Conservation (phyloP, 1,140 invertebrate species). For the Neotoxoptera formosana region DNA sequence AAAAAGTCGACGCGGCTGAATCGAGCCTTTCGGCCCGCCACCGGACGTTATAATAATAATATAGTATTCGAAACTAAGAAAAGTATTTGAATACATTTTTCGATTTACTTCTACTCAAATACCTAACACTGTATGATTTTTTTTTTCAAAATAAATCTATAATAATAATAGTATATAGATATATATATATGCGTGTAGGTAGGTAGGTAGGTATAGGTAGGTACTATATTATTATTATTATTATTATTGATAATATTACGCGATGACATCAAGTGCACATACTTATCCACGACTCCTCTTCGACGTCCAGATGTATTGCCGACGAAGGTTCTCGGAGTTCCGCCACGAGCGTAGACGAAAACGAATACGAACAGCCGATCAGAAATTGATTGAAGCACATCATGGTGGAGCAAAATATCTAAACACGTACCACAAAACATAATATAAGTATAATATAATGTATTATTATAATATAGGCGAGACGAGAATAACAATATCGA, state of each 20-base stretch:
- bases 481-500: neutral
- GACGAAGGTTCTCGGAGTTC: conserved; percentile 3
- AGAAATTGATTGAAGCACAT: neutral
- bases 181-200: no score
- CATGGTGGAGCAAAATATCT: neutral
- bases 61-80: neutral
- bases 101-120: neutral
- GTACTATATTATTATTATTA: no score
- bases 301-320: neutral
- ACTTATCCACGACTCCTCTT: conserved; percentile 36
- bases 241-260: no score
- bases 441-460: no score
- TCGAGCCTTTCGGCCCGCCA: no score
- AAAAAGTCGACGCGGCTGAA: no score
- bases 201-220: no score
- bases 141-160: no score
- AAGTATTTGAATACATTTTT: conserved; percentile 6
- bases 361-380: neutral
- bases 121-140: neutral
- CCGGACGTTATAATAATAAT: no score
- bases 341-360: neutral
- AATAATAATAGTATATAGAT: neutral
- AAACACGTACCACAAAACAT: neutral
- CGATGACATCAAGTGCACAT: neutral
- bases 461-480: no score